These are phyloP conservation scores for Semibalanus balanoides DNA, from an alignment of 1,140 invertebrate species.

Conservation along the genomic window DNA sequence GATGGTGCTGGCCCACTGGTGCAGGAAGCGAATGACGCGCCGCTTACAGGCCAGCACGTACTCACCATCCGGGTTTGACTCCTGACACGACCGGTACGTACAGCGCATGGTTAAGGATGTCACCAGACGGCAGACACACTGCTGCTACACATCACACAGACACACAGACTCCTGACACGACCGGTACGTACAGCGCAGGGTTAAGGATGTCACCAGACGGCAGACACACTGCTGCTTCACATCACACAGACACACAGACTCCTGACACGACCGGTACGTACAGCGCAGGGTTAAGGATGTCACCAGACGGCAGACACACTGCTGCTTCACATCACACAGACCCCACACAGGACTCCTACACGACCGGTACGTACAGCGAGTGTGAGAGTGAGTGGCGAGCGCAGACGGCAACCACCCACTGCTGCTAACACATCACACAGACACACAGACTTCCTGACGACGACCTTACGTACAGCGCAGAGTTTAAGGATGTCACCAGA, in stretches of 20 bases:
- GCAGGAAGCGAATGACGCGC: conserved; percentile 61
- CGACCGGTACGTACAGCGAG: background rate
- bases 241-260: no score
- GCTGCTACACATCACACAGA: no score
- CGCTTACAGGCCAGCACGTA: conserved; percentile 56
- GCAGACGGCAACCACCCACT: no score
- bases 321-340: no score
- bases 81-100: background rate
- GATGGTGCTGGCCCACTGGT: conserved; percentile 57
- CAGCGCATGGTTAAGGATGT: background rate
- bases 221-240: no score
- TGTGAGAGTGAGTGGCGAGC: background rate
- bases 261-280: background rate
- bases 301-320: no score
- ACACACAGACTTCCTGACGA: no score
- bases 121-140: no score
- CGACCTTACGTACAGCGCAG: no score
- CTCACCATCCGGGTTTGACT: conserved; percentile 39
- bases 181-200: background rate
- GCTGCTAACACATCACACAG: no score
- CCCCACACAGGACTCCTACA: background rate
- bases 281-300: background rate
- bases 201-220: background rate
- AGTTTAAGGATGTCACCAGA: no score
- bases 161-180: background rate